Base-by-base conservation (phyloP, 2,797 vertebrate genomes). In the Sebastes nivosus region DNA sequence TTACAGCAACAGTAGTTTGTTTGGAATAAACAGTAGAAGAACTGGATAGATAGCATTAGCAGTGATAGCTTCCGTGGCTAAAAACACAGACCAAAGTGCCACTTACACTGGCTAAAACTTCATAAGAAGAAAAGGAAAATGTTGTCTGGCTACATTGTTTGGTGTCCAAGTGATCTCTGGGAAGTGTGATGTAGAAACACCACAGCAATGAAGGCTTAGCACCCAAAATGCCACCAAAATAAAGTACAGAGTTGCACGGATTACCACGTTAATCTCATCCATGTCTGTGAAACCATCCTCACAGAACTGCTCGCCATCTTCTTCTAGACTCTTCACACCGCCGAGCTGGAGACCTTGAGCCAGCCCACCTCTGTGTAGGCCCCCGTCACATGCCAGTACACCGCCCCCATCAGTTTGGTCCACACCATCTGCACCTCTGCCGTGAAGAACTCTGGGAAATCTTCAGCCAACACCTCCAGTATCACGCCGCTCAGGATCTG, bases 361-460 rank as follows among this genome's bases (percentile, higher is more conserved):
- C 98, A 99, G 95, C 97, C 98, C 93, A 96, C 97, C 86, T 99
- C 98, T 74, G 97, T 98, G 96, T 99, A 99, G 55, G 97, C 97
- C 0, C 97, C 97, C 0, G 96, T 98, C 95, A 99, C 96, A 0
- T 99, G 97, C 94, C 96, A 98, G 96, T 95, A 99, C 93, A 99
- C 92, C 78, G 97, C 96, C 77, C 91, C 94, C 86, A 96, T 97
- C 91, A 99, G 95, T 94, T 99, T 99, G 95, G 95, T 91, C 98
- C 98, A 99, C 89, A 97, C 97, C 77, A 95, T 87, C 83, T 98
- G 97, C 1, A 97, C 97, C 88, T 99, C 98, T 0, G 96, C 92
- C 1, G 97, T 95, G 95, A 98, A 99, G 93, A 95, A 97, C 1
- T 96, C 96, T 78, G 97, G 96, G 63, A 96, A 98, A 52, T 97